phyloP scores from a whole-genome alignment of 2,888 invertebrate genomes.

The Lathronympha strigana region DNA sequence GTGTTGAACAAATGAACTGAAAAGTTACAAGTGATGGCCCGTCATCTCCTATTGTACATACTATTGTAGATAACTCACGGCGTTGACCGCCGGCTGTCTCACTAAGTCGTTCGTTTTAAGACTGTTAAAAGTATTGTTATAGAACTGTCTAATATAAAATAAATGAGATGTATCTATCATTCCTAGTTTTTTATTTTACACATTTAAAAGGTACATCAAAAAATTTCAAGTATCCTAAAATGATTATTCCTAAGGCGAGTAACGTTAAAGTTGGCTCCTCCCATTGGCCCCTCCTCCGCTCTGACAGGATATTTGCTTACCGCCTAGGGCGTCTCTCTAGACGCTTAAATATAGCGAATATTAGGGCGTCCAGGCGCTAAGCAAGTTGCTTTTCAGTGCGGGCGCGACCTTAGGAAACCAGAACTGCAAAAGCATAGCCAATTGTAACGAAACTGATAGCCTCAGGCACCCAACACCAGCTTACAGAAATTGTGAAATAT shows the following conservation, averaged over 20 bases:
- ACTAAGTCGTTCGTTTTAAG: conserved; percentile 82
- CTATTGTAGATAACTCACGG: conserved; percentile 71
- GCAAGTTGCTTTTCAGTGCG: too few species aligned
- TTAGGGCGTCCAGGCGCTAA: too few species aligned
- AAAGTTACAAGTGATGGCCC: conserved; percentile 4
- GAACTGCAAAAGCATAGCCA: neutral
- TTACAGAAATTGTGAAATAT: conserved; percentile 40
- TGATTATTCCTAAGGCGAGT: too few species aligned
- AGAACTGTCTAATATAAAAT: conserved; percentile 80
- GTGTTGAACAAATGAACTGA: neutral
- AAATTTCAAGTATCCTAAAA: neutral
- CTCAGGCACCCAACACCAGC: conserved; percentile 13
- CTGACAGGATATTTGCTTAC: too few species aligned
- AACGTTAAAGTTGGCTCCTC: too few species aligned
- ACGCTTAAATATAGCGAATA: too few species aligned
- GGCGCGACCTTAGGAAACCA: too few species aligned
- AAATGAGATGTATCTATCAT: conserved; percentile 64
- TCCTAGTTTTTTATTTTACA: conserved; percentile 49
- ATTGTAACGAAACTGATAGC: conserved; percentile 21
- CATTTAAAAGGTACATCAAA: conserved; percentile 43
- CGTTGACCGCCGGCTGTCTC: conserved; percentile 72
- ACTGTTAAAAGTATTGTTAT: conserved; percentile 84
- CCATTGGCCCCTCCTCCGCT: too few species aligned
- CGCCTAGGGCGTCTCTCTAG: too few species aligned
- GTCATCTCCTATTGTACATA: conserved; percentile 61